Evolutionary conservation across 2,888 invertebrate species (phyloP).

Genomic region (Pseudeuparius sepicola): DNA sequence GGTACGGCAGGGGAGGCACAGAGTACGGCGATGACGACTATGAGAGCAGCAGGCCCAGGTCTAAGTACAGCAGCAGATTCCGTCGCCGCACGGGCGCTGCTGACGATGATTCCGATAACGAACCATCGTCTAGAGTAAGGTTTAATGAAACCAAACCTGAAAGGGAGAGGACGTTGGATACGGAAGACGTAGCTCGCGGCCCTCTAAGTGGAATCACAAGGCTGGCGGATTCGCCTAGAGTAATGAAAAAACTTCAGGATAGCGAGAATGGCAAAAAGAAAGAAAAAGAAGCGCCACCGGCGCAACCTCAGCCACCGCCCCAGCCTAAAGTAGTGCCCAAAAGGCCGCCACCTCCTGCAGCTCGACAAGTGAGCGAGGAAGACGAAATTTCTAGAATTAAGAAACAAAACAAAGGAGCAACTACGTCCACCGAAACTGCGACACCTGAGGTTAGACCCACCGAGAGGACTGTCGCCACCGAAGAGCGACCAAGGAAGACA

Average conservation of each 20-base stretch:
- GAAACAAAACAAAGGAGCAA: slow-evolving; percentile 70
- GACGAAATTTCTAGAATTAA: slow-evolving; percentile 83
- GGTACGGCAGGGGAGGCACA: slow-evolving; percentile 40
- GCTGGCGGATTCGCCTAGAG: slow-evolving; percentile 76
- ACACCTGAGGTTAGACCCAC: slow-evolving; percentile 46
- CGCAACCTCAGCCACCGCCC: slow-evolving; percentile 47
- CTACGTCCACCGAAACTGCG: slow-evolving; percentile 46
- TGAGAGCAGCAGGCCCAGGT: slow-evolving; percentile 51
- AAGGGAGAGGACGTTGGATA: slow-evolving; percentile 69
- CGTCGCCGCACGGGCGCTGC: slow-evolving; percentile 43
- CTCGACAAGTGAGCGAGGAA: slow-evolving; percentile 77
- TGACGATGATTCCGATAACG: slow-evolving; percentile 70
- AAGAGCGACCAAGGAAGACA: slow-evolving; percentile 49
- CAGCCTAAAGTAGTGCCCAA: slow-evolving; percentile 42
- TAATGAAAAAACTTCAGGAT: slow-evolving; percentile 81
- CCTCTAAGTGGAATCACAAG: slow-evolving; percentile 85
- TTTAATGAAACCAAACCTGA: slow-evolving; percentile 55
- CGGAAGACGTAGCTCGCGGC: slow-evolving; percentile 77
- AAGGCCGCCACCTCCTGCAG: slow-evolving; percentile 48
- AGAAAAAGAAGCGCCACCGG: slow-evolving; percentile 53
- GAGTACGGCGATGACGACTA: slow-evolving; percentile 63
- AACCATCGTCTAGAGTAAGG: slow-evolving; percentile 52
- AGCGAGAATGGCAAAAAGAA: slow-evolving; percentile 64
- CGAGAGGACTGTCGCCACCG: slow-evolving; percentile 34
- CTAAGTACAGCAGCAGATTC: slow-evolving; percentile 54